Evolutionary conservation across 2,113 vertebrate genomes (phyloP).

Genomic region (Bos javanicus): DNA sequence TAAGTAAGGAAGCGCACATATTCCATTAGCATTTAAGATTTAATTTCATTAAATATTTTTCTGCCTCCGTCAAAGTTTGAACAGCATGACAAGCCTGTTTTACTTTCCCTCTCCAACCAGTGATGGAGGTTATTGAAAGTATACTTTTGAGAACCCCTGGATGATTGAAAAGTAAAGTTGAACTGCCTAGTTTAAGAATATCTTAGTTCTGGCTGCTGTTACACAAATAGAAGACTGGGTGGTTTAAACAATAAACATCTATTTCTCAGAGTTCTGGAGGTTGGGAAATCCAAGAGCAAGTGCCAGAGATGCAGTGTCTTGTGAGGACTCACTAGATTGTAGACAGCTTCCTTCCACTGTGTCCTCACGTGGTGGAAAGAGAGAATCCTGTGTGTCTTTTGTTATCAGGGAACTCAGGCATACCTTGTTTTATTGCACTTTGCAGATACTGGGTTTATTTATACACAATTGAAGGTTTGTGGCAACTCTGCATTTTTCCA

Average conservation of each 20-base stretch:
- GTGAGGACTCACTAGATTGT: neutral
- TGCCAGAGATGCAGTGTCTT: neutral
- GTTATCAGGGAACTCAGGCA: neutral
- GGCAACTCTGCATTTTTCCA: neutral
- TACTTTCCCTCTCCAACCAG: neutral
- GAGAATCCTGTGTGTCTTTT: neutral
- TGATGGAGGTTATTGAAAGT: neutral
- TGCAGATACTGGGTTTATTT: neutral
- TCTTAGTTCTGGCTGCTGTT: neutral
- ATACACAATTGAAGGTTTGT: neutral
- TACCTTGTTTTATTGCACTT: neutral
- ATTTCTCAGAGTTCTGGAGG: neutral
- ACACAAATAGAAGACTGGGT: neutral
- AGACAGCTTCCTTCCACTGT: neutral
- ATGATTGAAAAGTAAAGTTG: neutral
- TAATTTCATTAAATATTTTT: constrained; percentile 26
- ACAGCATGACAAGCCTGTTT: neutral
- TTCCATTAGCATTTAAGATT: neutral
- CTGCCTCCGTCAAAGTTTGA: neutral
- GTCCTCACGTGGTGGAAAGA: neutral
- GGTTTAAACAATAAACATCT: neutral
- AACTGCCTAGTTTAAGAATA: neutral
- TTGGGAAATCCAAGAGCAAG: neutral
- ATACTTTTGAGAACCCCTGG: neutral
- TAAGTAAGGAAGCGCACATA: neutral